Evolutionary conservation across 1,140 invertebrate species (phyloP), one percentile per base, ranked within the genome.

Genomic region (Holcopasites calliopsidis): DNA sequence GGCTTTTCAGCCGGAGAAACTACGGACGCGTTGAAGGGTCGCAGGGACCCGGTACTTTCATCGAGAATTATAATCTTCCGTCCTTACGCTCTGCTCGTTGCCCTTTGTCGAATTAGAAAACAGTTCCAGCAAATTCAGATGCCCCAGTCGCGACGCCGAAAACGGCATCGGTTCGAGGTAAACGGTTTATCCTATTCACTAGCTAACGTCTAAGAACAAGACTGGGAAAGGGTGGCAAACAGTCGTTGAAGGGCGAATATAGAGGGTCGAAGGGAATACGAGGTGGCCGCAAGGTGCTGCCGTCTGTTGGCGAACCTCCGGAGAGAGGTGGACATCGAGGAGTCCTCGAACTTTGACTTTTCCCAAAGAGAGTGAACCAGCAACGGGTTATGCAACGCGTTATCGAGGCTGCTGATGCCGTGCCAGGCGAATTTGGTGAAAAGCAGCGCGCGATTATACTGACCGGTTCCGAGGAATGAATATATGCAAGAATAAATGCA

Each of bases 141-240:
- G 21, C 33, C 35, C 60, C 31, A 31, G n/a, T 26, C 49, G 64
- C 61, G 47, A 54, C 40, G 21, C 26, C 35, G 33, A 42, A n/a
- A 31, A 57, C 26, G 52, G 52, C 49, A 86, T 76, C 80, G 76
- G 77, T 84, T 86, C 81, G 87, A 89, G 90, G 89, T 86, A 90
- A 91, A 78, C 89, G 83, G 90, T 91, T 89, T 90, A 87, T 90
- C 87, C 90, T 90, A 88, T 88, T 83, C 87, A 82, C 80, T 85
- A 85, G 62, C 74, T 85, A 84, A 87, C 83, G 65, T 42, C 50
- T 60, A 74, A 83, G 71, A 83, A 49, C 73, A 80, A 66, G 73
- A 66, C 55, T 26, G 38, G n/a, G 76, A 66, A 62, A 52, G 60
- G 52, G 58, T 49, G 62, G 54, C 57, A 75, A 77, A 72, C 68